Percentiles rank a stretch among this genome's conserved stretches.
phyloP scores from a whole-genome alignment of 2,888 invertebrate species.

The Theretra japonica region DNA sequence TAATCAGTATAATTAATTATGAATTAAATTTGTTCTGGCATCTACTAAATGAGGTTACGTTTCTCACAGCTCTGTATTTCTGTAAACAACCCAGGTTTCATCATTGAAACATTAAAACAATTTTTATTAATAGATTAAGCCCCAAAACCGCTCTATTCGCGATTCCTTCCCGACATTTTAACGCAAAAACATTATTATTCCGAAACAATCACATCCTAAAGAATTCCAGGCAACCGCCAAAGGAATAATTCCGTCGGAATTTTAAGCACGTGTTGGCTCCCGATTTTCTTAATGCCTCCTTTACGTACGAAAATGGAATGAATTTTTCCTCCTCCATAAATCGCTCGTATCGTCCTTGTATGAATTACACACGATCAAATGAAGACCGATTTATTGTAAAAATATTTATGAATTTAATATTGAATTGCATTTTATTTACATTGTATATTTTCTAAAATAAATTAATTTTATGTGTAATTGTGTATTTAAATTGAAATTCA shows the following conservation, averaged over 20 bases:
- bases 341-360: neutral
- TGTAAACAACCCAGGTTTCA: too few species aligned
- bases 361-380: neutral
- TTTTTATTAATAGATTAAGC: neutral
- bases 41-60: too few species aligned
- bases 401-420: too few species aligned
- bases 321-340: neutral
- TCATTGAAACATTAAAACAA: too few species aligned
- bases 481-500: too few species aligned
- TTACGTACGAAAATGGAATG: constrained; percentile 8
- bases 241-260: constrained; percentile 29
- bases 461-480: too few species aligned
- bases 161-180: neutral
- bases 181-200: constrained; percentile 1
- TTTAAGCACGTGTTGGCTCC: constrained; percentile 31
- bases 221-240: neutral
- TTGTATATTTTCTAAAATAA: too few species aligned
- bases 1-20: too few species aligned
- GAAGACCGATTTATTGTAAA: too few species aligned
- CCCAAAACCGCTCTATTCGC: neutral
- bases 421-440: too few species aligned
- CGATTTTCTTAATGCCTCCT: constrained; percentile 28
- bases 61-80: too few species aligned
- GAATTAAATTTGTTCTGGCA: too few species aligned
- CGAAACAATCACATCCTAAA: neutral